Evolutionary conservation across 2,113 vertebrate species (phyloP).

Genomic region (Dunckerocampus dactyliophorus): DNA sequence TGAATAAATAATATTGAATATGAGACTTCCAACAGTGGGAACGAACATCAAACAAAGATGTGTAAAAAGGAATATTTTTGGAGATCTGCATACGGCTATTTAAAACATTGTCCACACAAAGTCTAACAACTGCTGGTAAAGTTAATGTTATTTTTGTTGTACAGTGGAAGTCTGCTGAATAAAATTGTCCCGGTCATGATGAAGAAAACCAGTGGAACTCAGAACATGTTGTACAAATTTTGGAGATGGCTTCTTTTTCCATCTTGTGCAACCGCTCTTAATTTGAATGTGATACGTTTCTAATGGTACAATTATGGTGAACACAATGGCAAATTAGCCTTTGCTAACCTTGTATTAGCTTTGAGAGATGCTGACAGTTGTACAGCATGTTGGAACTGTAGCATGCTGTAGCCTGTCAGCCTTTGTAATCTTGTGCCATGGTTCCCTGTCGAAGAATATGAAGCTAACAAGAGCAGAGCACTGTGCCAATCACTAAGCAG

Average conservation of each 20-base stretch:
- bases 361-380: not conserved
- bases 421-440: not conserved
- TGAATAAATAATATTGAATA: conserved; percentile 33
- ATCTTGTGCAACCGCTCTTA: too few relatives aligned
- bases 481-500: not conserved
- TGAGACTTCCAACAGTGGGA: conserved; percentile 7
- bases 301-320: too few relatives aligned
- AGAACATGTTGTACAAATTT: too few relatives aligned
- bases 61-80: conserved; percentile 3
- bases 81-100: not conserved
- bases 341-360: not conserved
- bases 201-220: too few relatives aligned
- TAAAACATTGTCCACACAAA: not conserved
- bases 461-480: not conserved
- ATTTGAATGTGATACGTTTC: too few relatives aligned
- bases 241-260: too few relatives aligned
- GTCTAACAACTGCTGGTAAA: not conserved
- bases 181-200: not conserved
- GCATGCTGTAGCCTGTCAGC: not conserved
- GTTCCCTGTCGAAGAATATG: not conserved
- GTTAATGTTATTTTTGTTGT: not conserved
- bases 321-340: not conserved
- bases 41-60: conserved; percentile 2
- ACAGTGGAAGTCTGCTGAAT: not conserved
- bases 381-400: not conserved